Base-by-base conservation (phyloP, 2,888 invertebrate species). In the Polyploca ridens region DNA sequence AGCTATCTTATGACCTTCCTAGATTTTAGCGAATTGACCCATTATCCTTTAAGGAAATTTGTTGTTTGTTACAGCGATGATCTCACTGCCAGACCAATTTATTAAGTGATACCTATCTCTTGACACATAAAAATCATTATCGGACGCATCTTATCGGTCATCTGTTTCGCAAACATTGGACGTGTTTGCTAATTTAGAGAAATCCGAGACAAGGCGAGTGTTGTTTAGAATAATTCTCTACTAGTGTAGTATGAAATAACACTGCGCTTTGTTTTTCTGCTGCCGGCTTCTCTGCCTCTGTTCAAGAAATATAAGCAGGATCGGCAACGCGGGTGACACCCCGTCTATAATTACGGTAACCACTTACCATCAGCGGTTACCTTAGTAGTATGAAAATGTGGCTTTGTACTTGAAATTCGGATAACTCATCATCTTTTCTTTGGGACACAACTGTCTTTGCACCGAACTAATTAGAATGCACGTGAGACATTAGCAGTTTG, bases 111-210 rank as follows among this genome's bases (percentile, higher is more conserved):
- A 46, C 6, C 11, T 54, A 19, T 19, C 49, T 54, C n/a, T 64
- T 54, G 19, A 62, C 44, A 62, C 62, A 58, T 33, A 11, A 33
- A 11, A 33, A 27, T 35, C 14, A n/a, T 11, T 62, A 60, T 64
- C 41, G 44, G 41, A 58, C 33, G 38, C 8, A n/a, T 57, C 33
- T 64, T 64, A 64, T 64, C 64, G 64, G 64, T 64, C 58, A 46
- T 62, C 58, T 58, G n/a, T 64, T 57, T 14, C 19, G 62, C 64
- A 44, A 64, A 44, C 62, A 19, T 46, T 35, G 44, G 58, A 16
- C 13, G 38, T 58, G 54, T 16, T 62, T 57, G 49, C 16, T 33
- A 54, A 61, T 64, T 49, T 41, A 27, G 13, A 27, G 27, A 64
- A 19, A 33, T n/a, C 3, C 3, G 38, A 38, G 10, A 38, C 38